Evolutionary conservation across 1,140 invertebrate genomes (phyloP).

Genomic region (Ctenoplectra terminalis): DNA sequence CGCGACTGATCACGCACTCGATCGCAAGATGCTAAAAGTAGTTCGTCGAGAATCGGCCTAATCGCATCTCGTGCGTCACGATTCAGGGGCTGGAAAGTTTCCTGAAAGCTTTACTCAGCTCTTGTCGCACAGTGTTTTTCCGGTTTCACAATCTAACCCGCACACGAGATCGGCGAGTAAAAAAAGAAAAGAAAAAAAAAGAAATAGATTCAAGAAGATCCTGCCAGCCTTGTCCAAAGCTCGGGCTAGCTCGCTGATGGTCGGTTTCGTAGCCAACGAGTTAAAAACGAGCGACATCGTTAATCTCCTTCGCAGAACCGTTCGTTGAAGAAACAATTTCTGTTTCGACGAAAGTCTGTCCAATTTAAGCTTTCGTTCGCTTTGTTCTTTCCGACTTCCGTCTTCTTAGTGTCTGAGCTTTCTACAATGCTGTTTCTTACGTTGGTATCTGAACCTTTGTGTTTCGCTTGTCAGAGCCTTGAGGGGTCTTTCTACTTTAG

Average conservation of each 20-base stretch:
- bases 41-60: slow-evolving; percentile 24
- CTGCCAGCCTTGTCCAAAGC: slow-evolving; percentile 59
- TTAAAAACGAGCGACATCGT: slow-evolving; percentile 16
- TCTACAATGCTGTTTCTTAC: neutral
- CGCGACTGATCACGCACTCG: slow-evolving; percentile 44
- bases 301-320: neutral
- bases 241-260: slow-evolving; percentile 64
- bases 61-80: slow-evolving; percentile 42
- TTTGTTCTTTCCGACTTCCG: slow-evolving; percentile 6
- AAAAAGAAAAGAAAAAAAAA: neutral
- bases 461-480: neutral
- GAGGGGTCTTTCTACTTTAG: too few species aligned
- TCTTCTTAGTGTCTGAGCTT: neutral
- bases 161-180: slow-evolving; percentile 11
- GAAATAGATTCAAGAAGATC: slow-evolving; percentile 14
- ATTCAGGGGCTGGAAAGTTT: slow-evolving; percentile 2
- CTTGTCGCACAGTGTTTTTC: slow-evolving; percentile 4
- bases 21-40: slow-evolving; percentile 41
- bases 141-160: neutral
- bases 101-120: slow-evolving; percentile 1
- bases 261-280: slow-evolving; percentile 57
- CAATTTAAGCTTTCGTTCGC: neutral
- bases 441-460: too few species aligned
- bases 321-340: neutral
- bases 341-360: neutral